Conservation (phyloP, 2,113 vertebrate genomes). For the Fregetta grallaria region DNA sequence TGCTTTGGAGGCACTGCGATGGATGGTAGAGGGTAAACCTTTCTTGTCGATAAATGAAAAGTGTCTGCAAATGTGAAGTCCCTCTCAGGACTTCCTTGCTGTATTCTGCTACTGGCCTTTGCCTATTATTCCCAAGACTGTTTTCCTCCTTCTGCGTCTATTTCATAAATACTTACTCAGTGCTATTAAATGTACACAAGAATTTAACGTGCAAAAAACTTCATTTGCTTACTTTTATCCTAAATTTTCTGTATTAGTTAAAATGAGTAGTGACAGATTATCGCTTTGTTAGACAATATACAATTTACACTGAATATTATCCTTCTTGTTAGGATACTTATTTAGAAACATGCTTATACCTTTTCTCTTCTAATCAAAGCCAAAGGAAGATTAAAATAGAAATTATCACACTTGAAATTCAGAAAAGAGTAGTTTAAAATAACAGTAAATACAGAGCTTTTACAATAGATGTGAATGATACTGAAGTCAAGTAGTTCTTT, state of each 20-base stretch:
- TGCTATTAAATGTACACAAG: not conserved
- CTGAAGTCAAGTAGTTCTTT: conserved; percentile 49
- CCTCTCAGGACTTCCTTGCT: not conserved
- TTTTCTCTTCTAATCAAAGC: conserved; percentile 61
- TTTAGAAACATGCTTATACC: conserved; percentile 27
- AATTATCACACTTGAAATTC: conserved; percentile 38
- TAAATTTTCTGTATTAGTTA: conserved; percentile 25
- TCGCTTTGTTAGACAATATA: conserved; percentile 7
- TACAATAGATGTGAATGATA: conserved; percentile 38
- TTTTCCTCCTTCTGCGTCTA: not conserved
- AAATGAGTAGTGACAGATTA: conserved; percentile 29
- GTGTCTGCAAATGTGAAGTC: not conserved
- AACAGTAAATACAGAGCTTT: conserved; percentile 20
- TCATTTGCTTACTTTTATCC: not conserved
- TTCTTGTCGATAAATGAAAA: not conserved
- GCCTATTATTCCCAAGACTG: not conserved
- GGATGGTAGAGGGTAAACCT: not conserved
- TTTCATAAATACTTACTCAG: not conserved
- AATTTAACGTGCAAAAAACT: not conserved
- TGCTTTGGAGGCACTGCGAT: not conserved
- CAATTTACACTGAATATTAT: conserved; percentile 46
- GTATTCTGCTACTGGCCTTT: not conserved
- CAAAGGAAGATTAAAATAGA: conserved; percentile 41
- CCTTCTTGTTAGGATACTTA: conserved; percentile 5
- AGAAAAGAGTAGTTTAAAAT: conserved; percentile 41